Percentiles rank a stretch among this genome's conserved stretches.
phyloP scores from a whole-genome alignment of 2,797 vertebrate genomes.

The Semaprochilodus insignis region DNA sequence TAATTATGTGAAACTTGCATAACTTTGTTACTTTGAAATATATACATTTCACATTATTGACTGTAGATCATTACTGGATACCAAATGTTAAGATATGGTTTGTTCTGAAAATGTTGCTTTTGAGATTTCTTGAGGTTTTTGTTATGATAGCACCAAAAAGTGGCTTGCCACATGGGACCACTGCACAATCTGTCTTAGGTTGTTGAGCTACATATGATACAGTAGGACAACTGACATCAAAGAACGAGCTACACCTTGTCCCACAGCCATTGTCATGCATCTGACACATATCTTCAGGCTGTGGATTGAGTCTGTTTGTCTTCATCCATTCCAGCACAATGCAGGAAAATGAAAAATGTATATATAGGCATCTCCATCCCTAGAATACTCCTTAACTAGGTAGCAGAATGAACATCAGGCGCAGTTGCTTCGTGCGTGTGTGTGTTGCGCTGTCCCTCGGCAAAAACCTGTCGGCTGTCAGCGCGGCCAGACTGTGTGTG shows the following conservation, averaged over 20 bases:
- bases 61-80: no score
- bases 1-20: no score
- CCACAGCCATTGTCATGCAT: background rate
- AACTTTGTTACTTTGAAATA: no score
- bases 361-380: constrained; percentile 48
- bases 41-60: no score
- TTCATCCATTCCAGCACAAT: background rate
- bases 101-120: no score
- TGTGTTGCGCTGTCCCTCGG: constrained; percentile 38
- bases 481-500: constrained; percentile 44
- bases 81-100: no score
- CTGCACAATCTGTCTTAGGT: background rate
- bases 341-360: background rate
- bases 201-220: background rate
- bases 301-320: background rate
- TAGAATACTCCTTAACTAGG: constrained; percentile 66
- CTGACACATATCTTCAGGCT: constrained; percentile 5
- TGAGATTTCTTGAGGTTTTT: no score
- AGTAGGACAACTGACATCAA: background rate
- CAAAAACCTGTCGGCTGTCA: constrained; percentile 58
- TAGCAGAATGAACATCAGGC: constrained; percentile 60
- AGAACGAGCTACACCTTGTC: background rate
- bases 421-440: constrained; percentile 49
- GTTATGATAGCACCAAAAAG: no score
- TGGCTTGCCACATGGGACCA: background rate